Evolutionary conservation across 2,797 vertebrate species (phyloP).

Genomic region (Pseudomugil gertrudae): DNA sequence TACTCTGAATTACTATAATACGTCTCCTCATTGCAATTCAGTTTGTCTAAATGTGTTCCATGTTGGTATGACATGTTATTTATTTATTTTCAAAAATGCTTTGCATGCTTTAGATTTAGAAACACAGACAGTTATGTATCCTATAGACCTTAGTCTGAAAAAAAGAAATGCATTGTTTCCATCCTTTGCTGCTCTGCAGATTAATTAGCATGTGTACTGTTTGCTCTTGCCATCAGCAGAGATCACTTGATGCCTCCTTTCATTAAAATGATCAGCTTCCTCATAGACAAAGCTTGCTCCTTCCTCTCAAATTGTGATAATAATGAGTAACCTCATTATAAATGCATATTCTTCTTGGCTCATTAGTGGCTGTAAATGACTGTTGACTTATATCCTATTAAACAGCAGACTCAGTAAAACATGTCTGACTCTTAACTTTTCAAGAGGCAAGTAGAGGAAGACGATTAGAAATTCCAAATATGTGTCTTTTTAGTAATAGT

Average conservation of each 20-base stretch:
- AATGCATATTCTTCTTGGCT: constrained; percentile 72
- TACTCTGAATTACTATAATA: background rate
- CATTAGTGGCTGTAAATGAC: constrained; percentile 73
- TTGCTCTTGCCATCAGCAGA: constrained; percentile 71
- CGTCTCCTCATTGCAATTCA: background rate
- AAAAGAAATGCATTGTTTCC: constrained; percentile 35
- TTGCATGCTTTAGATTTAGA: constrained; percentile 60
- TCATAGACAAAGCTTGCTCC: constrained; percentile 64
- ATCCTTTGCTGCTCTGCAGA: constrained; percentile 36
- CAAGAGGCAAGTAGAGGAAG: constrained; percentile 27
- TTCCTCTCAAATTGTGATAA: constrained; percentile 56
- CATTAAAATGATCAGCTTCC: constrained; percentile 65
- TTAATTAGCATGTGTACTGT: constrained; percentile 70
- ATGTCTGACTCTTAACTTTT: constrained; percentile 45
- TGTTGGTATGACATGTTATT: constrained; percentile 40
- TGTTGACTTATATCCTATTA: constrained; percentile 72
- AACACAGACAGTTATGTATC: constrained; percentile 21
- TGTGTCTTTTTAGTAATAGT: background rate
- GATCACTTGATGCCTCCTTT: constrained; percentile 71
- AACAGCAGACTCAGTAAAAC: constrained; percentile 41
- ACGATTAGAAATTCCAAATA: constrained; percentile 16
- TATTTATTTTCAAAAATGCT: constrained; percentile 3
- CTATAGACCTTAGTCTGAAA: constrained; percentile 24
- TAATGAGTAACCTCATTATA: constrained; percentile 75
- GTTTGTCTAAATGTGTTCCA: background rate